Evolutionary conservation across 1,140 invertebrate genomes (phyloP).

Genomic region (Liolophura sinensis): DNA sequence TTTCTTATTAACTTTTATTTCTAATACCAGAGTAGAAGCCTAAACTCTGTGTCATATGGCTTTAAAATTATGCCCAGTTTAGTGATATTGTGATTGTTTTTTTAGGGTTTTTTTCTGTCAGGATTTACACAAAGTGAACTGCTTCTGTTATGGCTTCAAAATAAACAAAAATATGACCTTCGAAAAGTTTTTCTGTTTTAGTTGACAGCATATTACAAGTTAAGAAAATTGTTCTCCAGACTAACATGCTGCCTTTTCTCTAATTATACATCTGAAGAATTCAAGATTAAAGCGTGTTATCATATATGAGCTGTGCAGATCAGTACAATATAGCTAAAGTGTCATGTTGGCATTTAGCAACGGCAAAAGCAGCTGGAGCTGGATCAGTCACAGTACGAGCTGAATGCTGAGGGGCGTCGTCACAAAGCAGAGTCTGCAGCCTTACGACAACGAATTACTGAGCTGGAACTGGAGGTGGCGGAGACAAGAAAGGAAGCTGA

Average conservation of each 20-base stretch:
- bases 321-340: not conserved
- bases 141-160: no score
- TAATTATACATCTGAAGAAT: not conserved
- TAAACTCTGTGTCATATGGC: no score
- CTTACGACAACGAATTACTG: conserved; percentile 39
- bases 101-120: no score
- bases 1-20: no score
- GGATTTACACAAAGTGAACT: no score
- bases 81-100: no score
- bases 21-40: no score
- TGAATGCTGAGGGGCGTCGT: conserved; percentile 36
- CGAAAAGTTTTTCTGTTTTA: no score
- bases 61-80: no score
- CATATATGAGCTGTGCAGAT: not conserved
- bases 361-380: conserved; percentile 50
- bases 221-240: not conserved
- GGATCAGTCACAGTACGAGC: conserved; percentile 54
- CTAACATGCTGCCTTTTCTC: not conserved
- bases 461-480: conserved; percentile 49
- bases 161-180: no score
- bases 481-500: conserved; percentile 56
- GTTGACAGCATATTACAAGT: no score
- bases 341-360: conserved; percentile 25
- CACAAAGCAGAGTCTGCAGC: conserved; percentile 41
- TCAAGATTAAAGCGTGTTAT: not conserved